A percentile compares a stretch with the other conserved stretches of the same genome.
Evolutionary conservation across 2,113 vertebrate genomes (phyloP).

Genomic region (Terrapene triunguis): DNA sequence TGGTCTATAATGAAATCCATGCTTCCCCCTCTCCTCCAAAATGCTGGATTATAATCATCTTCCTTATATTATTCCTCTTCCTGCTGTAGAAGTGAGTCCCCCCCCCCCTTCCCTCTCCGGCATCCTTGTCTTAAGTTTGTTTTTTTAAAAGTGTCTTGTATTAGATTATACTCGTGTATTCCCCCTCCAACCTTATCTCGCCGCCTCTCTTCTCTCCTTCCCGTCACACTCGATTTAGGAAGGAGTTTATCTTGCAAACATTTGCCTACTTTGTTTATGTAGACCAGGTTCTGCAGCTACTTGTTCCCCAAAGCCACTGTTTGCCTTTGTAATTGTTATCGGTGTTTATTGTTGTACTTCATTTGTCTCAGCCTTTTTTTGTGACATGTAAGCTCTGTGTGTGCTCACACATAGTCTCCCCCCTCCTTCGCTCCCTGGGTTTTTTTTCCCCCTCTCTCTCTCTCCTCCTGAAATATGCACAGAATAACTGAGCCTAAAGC

Average conservation of each 20-base stretch:
- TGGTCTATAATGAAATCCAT: not conserved
- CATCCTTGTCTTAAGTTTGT: conserved; percentile 79
- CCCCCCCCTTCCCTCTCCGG: conserved; percentile 36
- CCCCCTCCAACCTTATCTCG: conserved; percentile 81
- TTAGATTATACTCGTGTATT: conserved; percentile 74
- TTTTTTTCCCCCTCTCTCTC: not conserved
- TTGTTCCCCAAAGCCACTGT: conserved; percentile 78
- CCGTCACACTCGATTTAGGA: conserved; percentile 86
- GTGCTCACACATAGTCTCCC: conserved; percentile 55
- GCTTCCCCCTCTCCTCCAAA: not conserved
- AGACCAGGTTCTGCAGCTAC: conserved; percentile 80
- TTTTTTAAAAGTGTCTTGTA: conserved; percentile 76
- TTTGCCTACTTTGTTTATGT: conserved; percentile 84
- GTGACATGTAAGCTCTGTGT: conserved; percentile 77
- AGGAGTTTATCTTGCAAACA: conserved; percentile 85
- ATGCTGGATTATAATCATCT: not conserved
- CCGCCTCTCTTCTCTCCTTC: conserved; percentile 80
- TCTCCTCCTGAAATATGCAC: conserved; percentile 69
- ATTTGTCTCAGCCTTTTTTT: conserved; percentile 78
- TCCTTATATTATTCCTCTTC: not conserved
- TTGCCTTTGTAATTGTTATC: conserved; percentile 86
- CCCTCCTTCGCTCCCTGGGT: not conserved
- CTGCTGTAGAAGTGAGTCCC: conserved; percentile 30
- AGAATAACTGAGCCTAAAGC: conserved; percentile 78
- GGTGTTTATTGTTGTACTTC: conserved; percentile 78